phyloP scores from a whole-genome alignment of 2,797 vertebrate genomes.

The Xenentodon cancila region DNA sequence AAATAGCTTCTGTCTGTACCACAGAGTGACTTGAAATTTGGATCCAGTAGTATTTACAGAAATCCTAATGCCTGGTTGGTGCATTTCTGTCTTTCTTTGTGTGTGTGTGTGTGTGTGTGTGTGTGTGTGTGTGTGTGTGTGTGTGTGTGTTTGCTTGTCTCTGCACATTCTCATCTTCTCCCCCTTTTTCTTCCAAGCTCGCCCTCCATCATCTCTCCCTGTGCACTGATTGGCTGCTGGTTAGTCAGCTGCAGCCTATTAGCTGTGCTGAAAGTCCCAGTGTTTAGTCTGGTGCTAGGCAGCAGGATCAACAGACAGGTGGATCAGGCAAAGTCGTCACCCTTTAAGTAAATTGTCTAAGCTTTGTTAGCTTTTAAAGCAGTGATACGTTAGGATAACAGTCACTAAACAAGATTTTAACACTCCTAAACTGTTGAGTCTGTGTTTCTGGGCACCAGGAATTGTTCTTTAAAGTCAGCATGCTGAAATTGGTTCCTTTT shows the following conservation, averaged over 20 bases:
- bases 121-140: slow-evolving; percentile 25
- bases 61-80: not conserved
- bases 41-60: not conserved
- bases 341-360: slow-evolving; percentile 88
- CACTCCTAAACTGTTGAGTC: not conserved
- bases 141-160: slow-evolving; percentile 57
- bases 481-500: slow-evolving; percentile 28
- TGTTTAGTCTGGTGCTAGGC: slow-evolving; percentile 96
- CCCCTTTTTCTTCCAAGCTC: slow-evolving; percentile 67
- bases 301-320: slow-evolving; percentile 95
- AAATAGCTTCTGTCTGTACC: slow-evolving; percentile 9
- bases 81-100: slow-evolving; percentile 17
- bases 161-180: slow-evolving; percentile 54
- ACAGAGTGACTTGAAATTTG: slow-evolving; percentile 19
- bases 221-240: slow-evolving; percentile 83
- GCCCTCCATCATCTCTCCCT: slow-evolving; percentile 81
- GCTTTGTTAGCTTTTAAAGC: slow-evolving; percentile 87
- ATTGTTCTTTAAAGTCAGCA: not conserved
- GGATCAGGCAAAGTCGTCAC: slow-evolving; percentile 94
- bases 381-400: slow-evolving; percentile 37
- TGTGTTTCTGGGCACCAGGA: slow-evolving; percentile 15
- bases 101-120: slow-evolving; percentile 32
- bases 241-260: slow-evolving; percentile 92
- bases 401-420: slow-evolving; percentile 9
- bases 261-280: slow-evolving; percentile 87